phyloP scores from a whole-genome alignment of 2,888 invertebrate species.

The Thelaira solivaga region DNA sequence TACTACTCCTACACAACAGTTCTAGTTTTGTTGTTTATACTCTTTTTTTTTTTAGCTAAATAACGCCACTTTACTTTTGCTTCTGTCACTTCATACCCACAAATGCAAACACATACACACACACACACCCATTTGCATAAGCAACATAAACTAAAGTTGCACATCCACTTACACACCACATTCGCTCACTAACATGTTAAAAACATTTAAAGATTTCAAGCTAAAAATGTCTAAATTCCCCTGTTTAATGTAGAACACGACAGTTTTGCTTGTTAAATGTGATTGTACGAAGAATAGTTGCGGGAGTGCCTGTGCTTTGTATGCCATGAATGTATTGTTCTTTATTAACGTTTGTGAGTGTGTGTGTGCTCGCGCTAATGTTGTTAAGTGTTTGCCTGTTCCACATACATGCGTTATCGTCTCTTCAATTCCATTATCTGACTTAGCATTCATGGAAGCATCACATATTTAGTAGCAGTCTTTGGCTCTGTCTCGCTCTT shows the following conservation, averaged over 20 bases:
- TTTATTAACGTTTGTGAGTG: not conserved
- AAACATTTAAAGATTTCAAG: slow-evolving; percentile 7
- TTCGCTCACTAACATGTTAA: not conserved
- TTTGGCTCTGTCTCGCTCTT: too few relatives aligned
- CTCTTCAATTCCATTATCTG: slow-evolving; percentile 17
- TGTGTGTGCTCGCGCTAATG: slow-evolving; percentile 7
- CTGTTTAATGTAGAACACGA: slow-evolving; percentile 16
- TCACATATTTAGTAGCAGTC: too few relatives aligned
- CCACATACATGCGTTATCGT: slow-evolving; percentile 41
- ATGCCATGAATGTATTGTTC: not conserved
- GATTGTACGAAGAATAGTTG: too few relatives aligned
- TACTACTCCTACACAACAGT: too few relatives aligned
- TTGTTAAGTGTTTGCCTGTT: slow-evolving; percentile 25
- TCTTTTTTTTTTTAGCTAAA: too few relatives aligned
- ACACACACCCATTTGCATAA: not conserved
- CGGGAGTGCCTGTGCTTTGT: not conserved
- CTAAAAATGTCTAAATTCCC: slow-evolving; percentile 18
- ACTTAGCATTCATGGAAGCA: not conserved
- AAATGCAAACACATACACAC: not conserved
- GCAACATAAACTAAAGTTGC: not conserved
- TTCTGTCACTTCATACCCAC: too few relatives aligned
- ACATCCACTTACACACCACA: not conserved
- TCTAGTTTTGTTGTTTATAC: too few relatives aligned
- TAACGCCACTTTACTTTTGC: too few relatives aligned
- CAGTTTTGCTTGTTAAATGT: not conserved